Evolutionary conservation across 2,888 invertebrate species (phyloP).

Genomic region (Crocallis elinguaria): DNA sequence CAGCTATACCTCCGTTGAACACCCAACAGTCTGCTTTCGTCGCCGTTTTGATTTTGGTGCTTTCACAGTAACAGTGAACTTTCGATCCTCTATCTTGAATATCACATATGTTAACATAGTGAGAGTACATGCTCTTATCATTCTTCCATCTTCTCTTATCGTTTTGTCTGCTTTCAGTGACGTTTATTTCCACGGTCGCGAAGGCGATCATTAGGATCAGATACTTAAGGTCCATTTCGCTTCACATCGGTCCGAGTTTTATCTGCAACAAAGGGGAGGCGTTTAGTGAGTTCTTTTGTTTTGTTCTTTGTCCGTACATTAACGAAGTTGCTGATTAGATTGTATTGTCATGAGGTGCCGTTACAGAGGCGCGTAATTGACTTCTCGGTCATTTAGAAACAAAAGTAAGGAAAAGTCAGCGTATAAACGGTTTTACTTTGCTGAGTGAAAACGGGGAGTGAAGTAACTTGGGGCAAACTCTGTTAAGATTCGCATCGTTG

Average conservation of each 20-base stretch:
- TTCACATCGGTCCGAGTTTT: conserved; percentile 61
- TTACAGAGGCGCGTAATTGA: conserved; percentile 51
- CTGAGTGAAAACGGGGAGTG: conserved; percentile 17
- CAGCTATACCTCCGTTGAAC: conserved; percentile 87
- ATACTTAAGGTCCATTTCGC: conserved; percentile 77
- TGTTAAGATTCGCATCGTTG: conserved; percentile 5
- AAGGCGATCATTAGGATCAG: conserved; percentile 79
- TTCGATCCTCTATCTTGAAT: conserved; percentile 82
- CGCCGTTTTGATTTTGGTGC: conserved; percentile 82
- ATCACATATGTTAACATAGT: conserved; percentile 84
- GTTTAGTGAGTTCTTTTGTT: conserved; percentile 56
- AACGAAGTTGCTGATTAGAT: conserved; percentile 57
- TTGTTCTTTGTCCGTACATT: conserved; percentile 52
- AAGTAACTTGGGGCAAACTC: conserved; percentile 8
- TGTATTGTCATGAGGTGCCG: conserved; percentile 54
- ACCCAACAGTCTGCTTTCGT: conserved; percentile 92
- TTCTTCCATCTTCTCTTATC: conserved; percentile 79
- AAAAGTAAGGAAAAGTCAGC: conserved; percentile 36
- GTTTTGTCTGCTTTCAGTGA: conserved; percentile 76
- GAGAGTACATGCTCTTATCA: conserved; percentile 71
- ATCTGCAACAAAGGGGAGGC: conserved; percentile 76
- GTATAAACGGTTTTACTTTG: conserved; percentile 34
- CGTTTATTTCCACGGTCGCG: conserved; percentile 76
- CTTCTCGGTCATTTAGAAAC: conserved; percentile 44
- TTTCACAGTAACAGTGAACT: conserved; percentile 88